Conservation (phyloP, 2,888 invertebrate genomes). For the Darwinula stevensoni region DNA sequence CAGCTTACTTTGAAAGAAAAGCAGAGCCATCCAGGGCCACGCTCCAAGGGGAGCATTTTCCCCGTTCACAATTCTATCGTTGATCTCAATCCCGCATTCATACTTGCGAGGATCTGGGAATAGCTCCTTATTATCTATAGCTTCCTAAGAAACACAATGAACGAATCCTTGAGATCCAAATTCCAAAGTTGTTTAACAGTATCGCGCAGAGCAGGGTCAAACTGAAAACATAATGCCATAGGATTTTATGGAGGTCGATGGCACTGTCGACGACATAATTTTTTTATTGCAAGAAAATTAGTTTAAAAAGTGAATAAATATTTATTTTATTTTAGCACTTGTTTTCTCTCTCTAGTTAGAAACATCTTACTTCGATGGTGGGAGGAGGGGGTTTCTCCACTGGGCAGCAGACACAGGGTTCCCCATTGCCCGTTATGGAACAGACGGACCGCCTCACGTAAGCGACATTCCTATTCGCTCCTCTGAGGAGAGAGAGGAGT, state of each 20-base stretch:
- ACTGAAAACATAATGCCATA: too few species aligned
- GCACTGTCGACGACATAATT: not conserved
- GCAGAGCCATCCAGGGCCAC: slow-evolving; percentile 1
- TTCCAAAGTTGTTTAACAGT: too few species aligned
- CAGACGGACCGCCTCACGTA: not conserved
- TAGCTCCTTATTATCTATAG: not conserved
- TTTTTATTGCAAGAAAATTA: not conserved
- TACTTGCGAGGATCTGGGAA: not conserved
- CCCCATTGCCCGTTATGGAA: not conserved
- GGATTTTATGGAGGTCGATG: not conserved
- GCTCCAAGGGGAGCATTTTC: not conserved
- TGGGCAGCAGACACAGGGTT: not conserved
- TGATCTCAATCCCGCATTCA: not conserved
- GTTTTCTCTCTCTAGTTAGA: too few species aligned
- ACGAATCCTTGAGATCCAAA: too few species aligned
- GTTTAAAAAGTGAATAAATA: not conserved
- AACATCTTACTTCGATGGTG: too few species aligned
- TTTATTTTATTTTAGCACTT: not conserved
- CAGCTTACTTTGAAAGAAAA: not conserved
- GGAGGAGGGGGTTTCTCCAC: not conserved
- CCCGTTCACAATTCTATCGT: not conserved
- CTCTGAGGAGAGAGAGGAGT: not conserved
- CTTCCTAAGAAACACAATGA: not conserved
- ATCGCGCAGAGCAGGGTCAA: too few species aligned
- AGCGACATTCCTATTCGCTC: not conserved